Percentiles rank a stretch among this genome's conserved stretches.
These are phyloP conservation scores for Liolophura sinensis DNA, from an alignment of 1,140 invertebrate genomes.

Conservation along the genomic window DNA sequence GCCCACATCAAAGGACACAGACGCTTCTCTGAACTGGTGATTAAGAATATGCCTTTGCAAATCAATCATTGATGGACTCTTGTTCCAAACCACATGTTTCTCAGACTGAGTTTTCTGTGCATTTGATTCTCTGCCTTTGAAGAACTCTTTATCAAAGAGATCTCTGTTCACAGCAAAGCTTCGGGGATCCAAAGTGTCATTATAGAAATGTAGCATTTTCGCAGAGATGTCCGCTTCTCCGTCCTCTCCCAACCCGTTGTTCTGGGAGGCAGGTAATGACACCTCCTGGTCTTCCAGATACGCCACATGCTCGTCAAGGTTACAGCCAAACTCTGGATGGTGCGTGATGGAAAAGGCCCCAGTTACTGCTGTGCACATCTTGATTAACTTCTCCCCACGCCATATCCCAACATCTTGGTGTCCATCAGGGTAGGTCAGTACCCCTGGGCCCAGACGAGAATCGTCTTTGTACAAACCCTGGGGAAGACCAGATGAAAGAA, in stretches of 20 bases:
- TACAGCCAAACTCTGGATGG: conserved; percentile 49
- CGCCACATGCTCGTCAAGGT: conserved; percentile 36
- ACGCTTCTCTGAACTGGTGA: conserved; percentile 6
- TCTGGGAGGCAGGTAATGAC: conserved; percentile 6
- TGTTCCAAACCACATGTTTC: conserved; percentile 42
- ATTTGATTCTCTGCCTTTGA: conserved; percentile 24
- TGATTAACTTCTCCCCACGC: conserved; percentile 50
- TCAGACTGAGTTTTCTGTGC: conserved; percentile 14
- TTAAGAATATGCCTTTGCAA: conserved; percentile 46
- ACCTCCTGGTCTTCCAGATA: conserved; percentile 25
- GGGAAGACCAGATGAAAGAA: conserved; percentile 11
- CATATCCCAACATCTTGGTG: conserved; percentile 55
- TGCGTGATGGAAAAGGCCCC: conserved; percentile 45
- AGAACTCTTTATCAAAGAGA: conserved; percentile 47
- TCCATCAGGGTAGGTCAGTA: conserved; percentile 50
- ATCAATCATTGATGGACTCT: conserved; percentile 44
- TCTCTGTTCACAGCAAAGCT: conserved; percentile 47
- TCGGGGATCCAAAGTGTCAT: conserved; percentile 38
- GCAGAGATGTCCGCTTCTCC: conserved; percentile 21
- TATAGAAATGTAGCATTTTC: conserved; percentile 40
- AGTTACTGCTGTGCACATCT: conserved; percentile 37
- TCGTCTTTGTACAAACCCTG: conserved; percentile 57
- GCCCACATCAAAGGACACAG: conserved; percentile 40
- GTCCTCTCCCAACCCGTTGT: conserved; percentile 1
- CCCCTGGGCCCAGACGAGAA: conserved; percentile 54